phyloP scores from a whole-genome alignment of 2,113 vertebrate genomes.

The Rhinopithecus roxellana region DNA sequence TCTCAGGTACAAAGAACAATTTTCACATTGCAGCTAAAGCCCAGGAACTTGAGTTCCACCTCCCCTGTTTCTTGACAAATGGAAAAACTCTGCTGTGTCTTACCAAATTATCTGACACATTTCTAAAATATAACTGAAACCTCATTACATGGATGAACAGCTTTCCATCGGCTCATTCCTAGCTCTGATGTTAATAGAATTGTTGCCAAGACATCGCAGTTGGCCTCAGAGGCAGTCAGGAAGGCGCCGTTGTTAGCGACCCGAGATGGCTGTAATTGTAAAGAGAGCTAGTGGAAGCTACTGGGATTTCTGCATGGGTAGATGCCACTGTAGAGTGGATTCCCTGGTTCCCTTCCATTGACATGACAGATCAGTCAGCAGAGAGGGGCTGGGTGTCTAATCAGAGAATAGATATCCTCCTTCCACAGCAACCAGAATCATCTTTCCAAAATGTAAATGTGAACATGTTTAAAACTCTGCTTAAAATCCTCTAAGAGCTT shows the following conservation, averaged over 20 bases:
- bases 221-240: not conserved
- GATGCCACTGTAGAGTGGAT: not conserved
- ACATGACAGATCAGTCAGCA: too few relatives aligned
- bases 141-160: slow-evolving; percentile 73
- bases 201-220: slow-evolving; percentile 39
- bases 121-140: slow-evolving; percentile 65
- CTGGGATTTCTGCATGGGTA: not conserved
- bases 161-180: slow-evolving; percentile 67
- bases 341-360: not conserved
- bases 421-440: not conserved
- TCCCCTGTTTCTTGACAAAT: slow-evolving; percentile 32
- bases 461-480: not conserved
- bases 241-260: not conserved
- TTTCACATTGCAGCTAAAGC: slow-evolving; percentile 12
- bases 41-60: not conserved
- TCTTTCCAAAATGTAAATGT: not conserved
- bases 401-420: not conserved
- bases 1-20: not conserved
- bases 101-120: slow-evolving; percentile 64
- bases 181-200: slow-evolving; percentile 59
- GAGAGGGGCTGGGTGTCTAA: not conserved
- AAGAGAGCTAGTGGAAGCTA: not conserved
- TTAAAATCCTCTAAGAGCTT: not conserved
- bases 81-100: not conserved
- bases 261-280: not conserved